A percentile compares a stretch with the other conserved stretches of the same genome.
Evolutionary conservation across 2,113 vertebrate species (phyloP).

Genomic region (Melanotaenia duboulayi): DNA sequence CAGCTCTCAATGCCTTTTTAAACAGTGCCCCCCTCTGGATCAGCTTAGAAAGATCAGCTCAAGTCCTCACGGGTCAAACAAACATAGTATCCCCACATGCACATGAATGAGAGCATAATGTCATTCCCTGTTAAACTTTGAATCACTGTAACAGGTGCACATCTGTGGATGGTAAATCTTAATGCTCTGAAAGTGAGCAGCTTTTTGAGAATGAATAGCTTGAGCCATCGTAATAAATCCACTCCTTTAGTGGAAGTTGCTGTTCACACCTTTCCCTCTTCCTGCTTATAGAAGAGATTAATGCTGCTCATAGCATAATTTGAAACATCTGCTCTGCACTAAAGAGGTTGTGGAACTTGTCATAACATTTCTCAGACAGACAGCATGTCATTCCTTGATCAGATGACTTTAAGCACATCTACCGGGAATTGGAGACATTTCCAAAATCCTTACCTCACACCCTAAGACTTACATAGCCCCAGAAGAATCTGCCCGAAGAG

Average conservation of each 20-base stretch:
- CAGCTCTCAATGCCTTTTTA: conserved; percentile 41
- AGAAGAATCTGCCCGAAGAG: conserved; percentile 52
- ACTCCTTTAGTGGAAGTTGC: conserved; percentile 51
- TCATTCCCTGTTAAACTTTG: background rate
- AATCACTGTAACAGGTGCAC: conserved; percentile 36
- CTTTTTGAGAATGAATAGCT: conserved; percentile 34
- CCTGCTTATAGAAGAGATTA: conserved; percentile 55
- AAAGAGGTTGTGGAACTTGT: conserved; percentile 63
- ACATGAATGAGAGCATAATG: background rate
- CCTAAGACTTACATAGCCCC: conserved; percentile 56
- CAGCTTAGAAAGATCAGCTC: conserved; percentile 1
- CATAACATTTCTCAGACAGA: conserved; percentile 65
- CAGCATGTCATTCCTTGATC: conserved; percentile 63
- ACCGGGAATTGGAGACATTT: conserved; percentile 54
- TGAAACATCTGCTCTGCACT: conserved; percentile 69
- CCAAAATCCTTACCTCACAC: conserved; percentile 50
- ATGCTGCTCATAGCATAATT: conserved; percentile 49
- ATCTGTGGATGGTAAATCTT: conserved; percentile 26
- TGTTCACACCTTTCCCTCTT: conserved; percentile 63
- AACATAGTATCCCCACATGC: background rate
- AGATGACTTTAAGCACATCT: conserved; percentile 46
- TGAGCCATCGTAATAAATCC: conserved; percentile 41
- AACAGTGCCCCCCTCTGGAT: conserved; percentile 74
- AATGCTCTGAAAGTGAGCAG: conserved; percentile 8
- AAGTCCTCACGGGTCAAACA: background rate